Percentiles rank a stretch among this genome's conserved stretches.
These are phyloP conservation scores for Drosophila algonquin DNA, from an alignment of 2,888 invertebrate species.

Conservation along the genomic window DNA sequence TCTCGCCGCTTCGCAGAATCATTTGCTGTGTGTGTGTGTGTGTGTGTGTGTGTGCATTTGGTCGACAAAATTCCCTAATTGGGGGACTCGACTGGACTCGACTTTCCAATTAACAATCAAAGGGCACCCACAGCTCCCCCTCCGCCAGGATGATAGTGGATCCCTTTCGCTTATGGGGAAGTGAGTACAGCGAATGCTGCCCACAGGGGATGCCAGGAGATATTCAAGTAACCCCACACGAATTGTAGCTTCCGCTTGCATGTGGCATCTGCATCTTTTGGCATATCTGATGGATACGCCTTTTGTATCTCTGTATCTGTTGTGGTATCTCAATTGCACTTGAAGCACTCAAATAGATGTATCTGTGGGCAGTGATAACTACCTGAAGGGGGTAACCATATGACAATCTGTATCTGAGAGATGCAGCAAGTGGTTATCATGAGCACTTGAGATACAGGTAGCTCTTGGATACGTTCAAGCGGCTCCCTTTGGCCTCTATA, in stretches of 20 bases:
- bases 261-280: constrained; percentile 5
- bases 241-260: constrained; percentile 13
- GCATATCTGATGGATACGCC: too few species aligned
- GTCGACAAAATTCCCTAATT: neutral
- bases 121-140: neutral
- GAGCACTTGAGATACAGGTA: too few species aligned
- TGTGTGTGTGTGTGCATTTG: neutral
- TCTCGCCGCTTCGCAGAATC: constrained; percentile 1
- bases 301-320: neutral
- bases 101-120: neutral
- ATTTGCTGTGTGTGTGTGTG: neutral
- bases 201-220: too few species aligned
- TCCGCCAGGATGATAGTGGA: too few species aligned
- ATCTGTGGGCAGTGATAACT: too few species aligned
- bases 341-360: neutral
- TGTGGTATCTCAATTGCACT: neutral
- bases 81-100: neutral
- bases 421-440: too few species aligned
- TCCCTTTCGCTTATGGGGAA: neutral
- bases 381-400: too few species aligned
- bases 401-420: too few species aligned
- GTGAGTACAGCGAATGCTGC: neutral
- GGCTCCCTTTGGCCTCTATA: too few species aligned
- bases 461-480: too few species aligned
- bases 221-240: too few species aligned